Base-by-base conservation (phyloP, 2,888 invertebrate genomes). In the Perizoma flavofasciatum region DNA sequence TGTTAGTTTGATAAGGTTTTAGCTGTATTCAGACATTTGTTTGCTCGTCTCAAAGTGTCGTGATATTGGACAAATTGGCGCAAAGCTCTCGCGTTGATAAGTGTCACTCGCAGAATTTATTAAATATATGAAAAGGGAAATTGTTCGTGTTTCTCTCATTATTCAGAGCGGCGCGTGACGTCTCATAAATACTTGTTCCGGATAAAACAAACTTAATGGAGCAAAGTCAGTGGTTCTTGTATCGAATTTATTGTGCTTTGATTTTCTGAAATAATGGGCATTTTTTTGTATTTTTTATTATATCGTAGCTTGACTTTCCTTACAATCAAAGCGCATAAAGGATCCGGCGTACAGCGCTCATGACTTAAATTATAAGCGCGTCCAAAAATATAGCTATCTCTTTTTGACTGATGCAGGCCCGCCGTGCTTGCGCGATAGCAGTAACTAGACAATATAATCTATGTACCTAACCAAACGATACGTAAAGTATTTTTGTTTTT, bases 21-120 rank as follows among this genome's bases (percentile, higher is more conserved):
- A 49, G 40, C 33, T 11, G 53, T 41, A 41, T 37, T 33, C 46
- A 56, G 46, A 49, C 5, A 47, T 51, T 43, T 49, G 49, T 22
- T n/a, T 7, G 47, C 32, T 35, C 22, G 61, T 49, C 56, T 49
- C 60, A 61, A 49, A 46, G 56, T 53, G 45, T 41, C 41, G 34
- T 33, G 49, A 49, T 60, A 58, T 62, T 58, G 44, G 51, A 43
- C 54, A 61, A 67, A 67, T 63, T 65, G 63, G 61, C 61, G 57
- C 52, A 49, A 43, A 47, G 37, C 45, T 35, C 47, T 55, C 40
- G 44, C 52, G 65, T 51, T 65, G 62, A 64, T 59, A 65, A 61
- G 61, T 66, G 68, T 61, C 64, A 65, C 65, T 53, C 10, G 56
- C 63, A 60, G 61, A 56, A 45, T 63, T 61, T 61, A 63, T 61